Evolutionary conservation across 2,113 vertebrate species (phyloP).

Genomic region (Apodemus sylvaticus): DNA sequence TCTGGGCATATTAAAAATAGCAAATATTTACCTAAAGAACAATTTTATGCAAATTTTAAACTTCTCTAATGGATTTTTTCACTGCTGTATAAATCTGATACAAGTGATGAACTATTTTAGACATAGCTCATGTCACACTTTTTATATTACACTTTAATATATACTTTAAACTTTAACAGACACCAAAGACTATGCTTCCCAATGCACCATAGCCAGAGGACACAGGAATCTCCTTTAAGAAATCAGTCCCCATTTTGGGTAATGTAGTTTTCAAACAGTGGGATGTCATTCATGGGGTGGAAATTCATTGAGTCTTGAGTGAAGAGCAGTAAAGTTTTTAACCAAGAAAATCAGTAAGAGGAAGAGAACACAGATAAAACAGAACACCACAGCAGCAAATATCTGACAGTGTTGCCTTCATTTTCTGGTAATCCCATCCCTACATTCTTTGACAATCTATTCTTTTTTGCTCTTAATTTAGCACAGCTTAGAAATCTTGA

Average conservation of each 20-base stretch:
- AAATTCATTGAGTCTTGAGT: neutral
- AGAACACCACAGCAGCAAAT: neutral
- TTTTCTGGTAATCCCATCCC: neutral
- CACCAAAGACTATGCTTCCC: neutral
- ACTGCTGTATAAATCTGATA: neutral
- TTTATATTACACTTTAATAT: constrained; percentile 42
- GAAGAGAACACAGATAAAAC: neutral
- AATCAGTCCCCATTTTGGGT: neutral
- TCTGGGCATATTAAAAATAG: neutral
- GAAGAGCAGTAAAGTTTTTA: neutral
- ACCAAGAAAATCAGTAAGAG: neutral
- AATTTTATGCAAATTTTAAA: neutral
- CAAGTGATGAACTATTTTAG: neutral
- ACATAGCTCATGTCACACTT: neutral
- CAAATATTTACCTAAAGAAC: neutral
- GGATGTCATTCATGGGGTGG: neutral
- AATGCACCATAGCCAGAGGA: neutral
- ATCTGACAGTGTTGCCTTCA: neutral
- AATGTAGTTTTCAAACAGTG: neutral
- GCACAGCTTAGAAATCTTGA: neutral
- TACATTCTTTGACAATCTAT: neutral
- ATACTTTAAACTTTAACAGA: constrained; percentile 7
- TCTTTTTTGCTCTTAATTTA: neutral
- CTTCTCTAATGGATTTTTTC: constrained; percentile 30
- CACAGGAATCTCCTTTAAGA: neutral